Conservation (phyloP, 2,113 vertebrate species). For the Austrofundulus limnaeus region DNA sequence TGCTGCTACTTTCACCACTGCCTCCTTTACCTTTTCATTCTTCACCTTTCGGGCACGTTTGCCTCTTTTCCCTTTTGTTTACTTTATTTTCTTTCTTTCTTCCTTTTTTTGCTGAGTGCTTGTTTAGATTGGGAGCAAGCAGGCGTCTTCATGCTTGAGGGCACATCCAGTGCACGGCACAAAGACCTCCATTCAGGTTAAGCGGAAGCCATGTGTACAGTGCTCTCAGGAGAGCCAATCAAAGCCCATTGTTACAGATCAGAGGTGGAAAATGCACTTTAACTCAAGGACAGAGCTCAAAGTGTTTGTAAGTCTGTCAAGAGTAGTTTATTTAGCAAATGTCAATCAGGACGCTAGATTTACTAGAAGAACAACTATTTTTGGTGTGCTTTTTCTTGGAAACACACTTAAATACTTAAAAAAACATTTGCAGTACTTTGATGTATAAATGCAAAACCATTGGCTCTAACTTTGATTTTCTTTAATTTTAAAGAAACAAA, state of each 20-base stretch:
- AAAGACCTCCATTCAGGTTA: slow-evolving; percentile 48
- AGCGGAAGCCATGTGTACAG: slow-evolving; percentile 55
- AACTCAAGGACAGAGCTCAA: slow-evolving; percentile 22
- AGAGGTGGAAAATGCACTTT: slow-evolving; percentile 32
- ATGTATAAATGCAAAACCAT: no score
- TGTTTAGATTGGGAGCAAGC: slow-evolving; percentile 56
- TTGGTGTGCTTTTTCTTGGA: slow-evolving; percentile 20
- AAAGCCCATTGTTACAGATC: slow-evolving; percentile 49
- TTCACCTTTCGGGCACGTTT: slow-evolving; percentile 18
- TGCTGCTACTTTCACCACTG: slow-evolving; percentile 8
- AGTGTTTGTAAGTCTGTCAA: slow-evolving; percentile 32
- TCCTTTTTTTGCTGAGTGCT: slow-evolving; percentile 32
- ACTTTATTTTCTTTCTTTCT: neutral
- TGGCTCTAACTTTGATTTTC: no score
- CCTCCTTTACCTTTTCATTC: slow-evolving; percentile 14
- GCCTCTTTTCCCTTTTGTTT: neutral
- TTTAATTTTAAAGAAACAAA: no score
- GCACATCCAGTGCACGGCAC: slow-evolving; percentile 42
- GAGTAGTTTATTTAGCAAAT: neutral
- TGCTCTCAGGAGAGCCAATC: slow-evolving; percentile 42
- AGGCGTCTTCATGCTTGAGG: slow-evolving; percentile 60
- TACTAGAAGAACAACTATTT: slow-evolving; percentile 10
- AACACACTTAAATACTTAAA: neutral
- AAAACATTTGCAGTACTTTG: no score
- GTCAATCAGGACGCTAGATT: neutral